These are phyloP conservation scores for Ornithorhynchus anatinus DNA, from an alignment of 2,113 vertebrate species.

Conservation along the genomic window DNA sequence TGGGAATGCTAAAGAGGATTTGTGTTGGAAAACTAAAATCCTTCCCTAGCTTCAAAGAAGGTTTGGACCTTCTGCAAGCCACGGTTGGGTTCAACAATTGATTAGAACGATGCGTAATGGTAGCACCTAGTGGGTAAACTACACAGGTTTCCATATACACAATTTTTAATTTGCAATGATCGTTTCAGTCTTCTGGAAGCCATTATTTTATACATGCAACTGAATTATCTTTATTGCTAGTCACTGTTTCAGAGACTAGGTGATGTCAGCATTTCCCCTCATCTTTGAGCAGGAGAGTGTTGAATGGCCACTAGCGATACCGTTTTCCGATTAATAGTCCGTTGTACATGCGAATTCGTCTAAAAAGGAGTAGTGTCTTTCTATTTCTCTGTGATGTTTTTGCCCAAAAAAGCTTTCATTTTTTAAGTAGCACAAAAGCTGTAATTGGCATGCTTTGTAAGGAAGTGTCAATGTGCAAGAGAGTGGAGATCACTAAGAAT, in stretches of 20 bases:
- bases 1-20: constrained; percentile 51
- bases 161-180: constrained; percentile 38
- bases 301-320: constrained; percentile 62
- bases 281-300: constrained; percentile 63
- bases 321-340: constrained; percentile 83
- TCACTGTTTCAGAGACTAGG: constrained; percentile 69
- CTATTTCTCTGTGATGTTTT: constrained; percentile 84
- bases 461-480: constrained; percentile 96
- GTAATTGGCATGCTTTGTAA: constrained; percentile 98
- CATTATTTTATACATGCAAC: constrained; percentile 30
- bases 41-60: too few relatives aligned
- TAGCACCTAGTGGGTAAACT: background rate
- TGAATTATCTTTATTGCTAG: constrained; percentile 54
- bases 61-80: constrained; percentile 29
- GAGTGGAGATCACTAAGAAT: constrained; percentile 95
- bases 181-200: constrained; percentile 43
- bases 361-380: constrained; percentile 82
- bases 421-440: constrained; percentile 98
- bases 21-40: constrained; percentile 46
- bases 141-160: constrained; percentile 6
- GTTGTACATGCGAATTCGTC: constrained; percentile 69
- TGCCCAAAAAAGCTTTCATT: constrained; percentile 92
- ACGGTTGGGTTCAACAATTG: constrained; percentile 38
- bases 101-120: constrained; percentile 8
- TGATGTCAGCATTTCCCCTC: constrained; percentile 69